phyloP scores from a whole-genome alignment of 2,888 invertebrate species.

The Yponomeuta evonymella region DNA sequence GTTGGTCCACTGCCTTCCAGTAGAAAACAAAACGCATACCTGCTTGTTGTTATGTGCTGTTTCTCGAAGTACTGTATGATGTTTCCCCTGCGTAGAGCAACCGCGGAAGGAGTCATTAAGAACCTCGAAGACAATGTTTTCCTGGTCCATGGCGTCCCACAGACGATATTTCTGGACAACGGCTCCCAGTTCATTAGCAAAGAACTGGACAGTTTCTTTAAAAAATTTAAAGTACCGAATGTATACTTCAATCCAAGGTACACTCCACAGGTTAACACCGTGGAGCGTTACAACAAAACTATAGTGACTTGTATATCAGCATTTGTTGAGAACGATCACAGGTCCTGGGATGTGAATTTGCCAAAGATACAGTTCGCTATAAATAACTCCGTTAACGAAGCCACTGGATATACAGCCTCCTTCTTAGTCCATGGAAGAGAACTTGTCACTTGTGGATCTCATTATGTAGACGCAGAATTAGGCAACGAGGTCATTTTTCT shows the following conservation, averaged over 20 bases:
- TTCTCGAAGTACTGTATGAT: conserved; percentile 27
- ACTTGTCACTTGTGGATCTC: too few species aligned
- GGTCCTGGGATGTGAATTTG: too few species aligned
- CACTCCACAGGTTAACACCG: not conserved
- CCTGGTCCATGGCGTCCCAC: conserved; percentile 29
- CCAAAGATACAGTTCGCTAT: too few species aligned
- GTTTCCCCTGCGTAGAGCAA: conserved; percentile 25
- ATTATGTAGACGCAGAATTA: not conserved
- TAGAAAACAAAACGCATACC: conserved; percentile 9
- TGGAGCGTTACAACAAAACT: too few species aligned
- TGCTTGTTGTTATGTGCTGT: conserved; percentile 26
- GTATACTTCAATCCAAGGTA: not conserved
- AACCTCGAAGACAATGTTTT: conserved; percentile 23
- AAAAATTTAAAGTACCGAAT: conserved; percentile 27
- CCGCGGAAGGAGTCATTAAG: conserved; percentile 16
- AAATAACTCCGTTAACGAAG: too few species aligned
- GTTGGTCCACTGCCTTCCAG: conserved; percentile 27
- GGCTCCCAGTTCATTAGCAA: conserved; percentile 27
- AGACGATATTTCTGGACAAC: conserved; percentile 29
- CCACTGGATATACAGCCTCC: too few species aligned
- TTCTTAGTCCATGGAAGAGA: too few species aligned
- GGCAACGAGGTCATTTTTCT: not conserved
- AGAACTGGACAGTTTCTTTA: conserved; percentile 16
- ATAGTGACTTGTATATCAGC: too few species aligned
- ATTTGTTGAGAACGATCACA: too few species aligned